Evolutionary conservation across 2,888 invertebrate species (phyloP).

Genomic region (Diloba caeruleocephala): DNA sequence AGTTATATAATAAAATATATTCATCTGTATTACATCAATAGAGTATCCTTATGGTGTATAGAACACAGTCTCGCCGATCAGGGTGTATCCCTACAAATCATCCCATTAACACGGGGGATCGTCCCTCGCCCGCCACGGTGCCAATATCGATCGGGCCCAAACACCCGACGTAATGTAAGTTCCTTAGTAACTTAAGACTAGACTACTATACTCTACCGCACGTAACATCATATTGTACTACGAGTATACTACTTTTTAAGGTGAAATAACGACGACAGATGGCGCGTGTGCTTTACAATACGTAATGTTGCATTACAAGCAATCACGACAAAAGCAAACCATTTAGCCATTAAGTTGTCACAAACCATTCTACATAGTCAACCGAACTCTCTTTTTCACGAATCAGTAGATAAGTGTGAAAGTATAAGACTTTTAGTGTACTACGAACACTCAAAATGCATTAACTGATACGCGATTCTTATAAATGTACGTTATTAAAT

Average conservation of each 20-base stretch:
- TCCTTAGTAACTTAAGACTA: too few relatives aligned
- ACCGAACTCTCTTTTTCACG: slow-evolving; percentile 46
- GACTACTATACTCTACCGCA: too few relatives aligned
- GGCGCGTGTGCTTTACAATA: slow-evolving; percentile 24
- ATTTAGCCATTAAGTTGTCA: too few relatives aligned
- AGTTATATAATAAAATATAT: background rate
- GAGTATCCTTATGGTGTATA: slow-evolving; percentile 45
- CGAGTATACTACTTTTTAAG: slow-evolving; percentile 4
- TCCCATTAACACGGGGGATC: slow-evolving; percentile 73
- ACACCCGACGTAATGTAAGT: too few relatives aligned
- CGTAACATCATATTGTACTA: too few relatives aligned
- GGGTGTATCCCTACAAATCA: slow-evolving; percentile 74
- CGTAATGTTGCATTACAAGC: slow-evolving; percentile 46
- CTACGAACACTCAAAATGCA: background rate
- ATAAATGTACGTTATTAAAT: too few relatives aligned
- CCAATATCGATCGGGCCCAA: slow-evolving; percentile 68
- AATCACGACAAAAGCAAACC: slow-evolving; percentile 36
- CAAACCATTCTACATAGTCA: slow-evolving; percentile 27
- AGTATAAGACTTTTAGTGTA: slow-evolving; percentile 29
- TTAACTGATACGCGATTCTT: too few relatives aligned
- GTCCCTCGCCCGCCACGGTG: slow-evolving; percentile 69
- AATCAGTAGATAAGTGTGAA: slow-evolving; percentile 47
- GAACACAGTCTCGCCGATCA: slow-evolving; percentile 60
- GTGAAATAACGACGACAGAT: slow-evolving; percentile 5
- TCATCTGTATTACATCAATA: slow-evolving; percentile 13